Evolutionary conservation across 2,113 vertebrate genomes (phyloP), one percentile per base, ranked within the genome.

Genomic region (Corvus moneduloides): DNA sequence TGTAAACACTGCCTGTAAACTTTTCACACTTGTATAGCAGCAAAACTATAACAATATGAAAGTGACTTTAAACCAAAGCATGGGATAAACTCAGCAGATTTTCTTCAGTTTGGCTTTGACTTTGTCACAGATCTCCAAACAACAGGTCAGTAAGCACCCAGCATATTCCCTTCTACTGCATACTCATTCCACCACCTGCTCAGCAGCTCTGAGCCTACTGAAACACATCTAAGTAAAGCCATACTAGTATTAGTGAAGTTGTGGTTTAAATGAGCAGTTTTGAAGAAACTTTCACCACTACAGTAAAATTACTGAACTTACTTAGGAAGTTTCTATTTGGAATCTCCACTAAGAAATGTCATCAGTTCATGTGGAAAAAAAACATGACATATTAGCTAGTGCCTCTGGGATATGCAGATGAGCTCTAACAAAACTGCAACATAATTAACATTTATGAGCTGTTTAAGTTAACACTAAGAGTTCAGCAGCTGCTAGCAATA

Each of bases 371-470:
- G 30, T 16, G 21, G 55, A 27, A 48, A 82, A 74, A 71, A 84
- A n/a, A 11, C 23, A 28, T 43, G 44, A 84, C 69, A 39, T 83
- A 80, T 51, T 81, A 94, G 86, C 84, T 67, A 79, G 61, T 37
- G 54, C 88, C 92, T 84, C 83, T 93, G 74, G 84, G 83, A 94
- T 44, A 92, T 28, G 41, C 44, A 84, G 69, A 92, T 82, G 74
- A 91, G 63, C 74, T 79, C 37, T 54, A 90, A 87, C 84, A 92
- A 90, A 96, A 92, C 66, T 76, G 77, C 90, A 79, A 84, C 49
- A 64, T 30, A 90, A 95, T 96, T 94, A 96, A 93, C 93, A 95
- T 96, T 95, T 96, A 95, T 68, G 83, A 95, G 66, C 64, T 88
- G 64, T 75, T 94, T 92, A 94, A 95, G 64, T 94, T 94, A 93